Evolutionary conservation across 2,113 vertebrate species (phyloP).

Genomic region (Suricata suricatta): DNA sequence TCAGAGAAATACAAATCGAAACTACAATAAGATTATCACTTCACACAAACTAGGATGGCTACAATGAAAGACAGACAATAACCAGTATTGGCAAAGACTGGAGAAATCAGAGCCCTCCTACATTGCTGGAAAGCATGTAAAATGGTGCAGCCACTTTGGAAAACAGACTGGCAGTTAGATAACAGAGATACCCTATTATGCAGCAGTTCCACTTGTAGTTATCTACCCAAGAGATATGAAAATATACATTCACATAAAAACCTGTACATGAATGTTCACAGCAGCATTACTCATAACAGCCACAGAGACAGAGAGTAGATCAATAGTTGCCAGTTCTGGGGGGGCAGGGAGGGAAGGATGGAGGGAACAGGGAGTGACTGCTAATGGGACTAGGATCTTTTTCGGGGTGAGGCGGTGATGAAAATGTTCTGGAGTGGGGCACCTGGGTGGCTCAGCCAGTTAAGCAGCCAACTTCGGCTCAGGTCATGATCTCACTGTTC

Average conservation of each 20-base stretch:
- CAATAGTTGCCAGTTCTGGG: neutral
- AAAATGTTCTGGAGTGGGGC: constrained; percentile 35
- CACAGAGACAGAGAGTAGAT: neutral
- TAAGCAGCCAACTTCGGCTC: too few relatives aligned
- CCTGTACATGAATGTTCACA: neutral
- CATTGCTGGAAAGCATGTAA: neutral
- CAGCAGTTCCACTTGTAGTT: neutral
- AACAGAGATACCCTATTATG: neutral
- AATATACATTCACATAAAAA: neutral
- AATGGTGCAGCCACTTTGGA: neutral
- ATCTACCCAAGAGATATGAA: neutral
- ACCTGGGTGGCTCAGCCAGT: too few relatives aligned
- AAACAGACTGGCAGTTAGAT: neutral
- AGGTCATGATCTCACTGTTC: too few relatives aligned
- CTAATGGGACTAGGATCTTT: neutral
- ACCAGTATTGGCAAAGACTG: neutral
- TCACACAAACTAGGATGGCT: neutral
- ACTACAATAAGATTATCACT: neutral
- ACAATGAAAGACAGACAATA: neutral
- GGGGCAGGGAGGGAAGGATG: too few relatives aligned
- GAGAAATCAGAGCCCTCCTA: neutral
- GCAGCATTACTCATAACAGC: neutral
- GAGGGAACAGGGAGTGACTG: neutral
- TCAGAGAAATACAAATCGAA: constrained; percentile 23
- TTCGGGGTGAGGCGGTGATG: neutral